Percentiles rank a stretch among this genome's conserved stretches.
phyloP scores from a whole-genome alignment of 2,888 invertebrate species.

The Drosophila subsilvestris region DNA sequence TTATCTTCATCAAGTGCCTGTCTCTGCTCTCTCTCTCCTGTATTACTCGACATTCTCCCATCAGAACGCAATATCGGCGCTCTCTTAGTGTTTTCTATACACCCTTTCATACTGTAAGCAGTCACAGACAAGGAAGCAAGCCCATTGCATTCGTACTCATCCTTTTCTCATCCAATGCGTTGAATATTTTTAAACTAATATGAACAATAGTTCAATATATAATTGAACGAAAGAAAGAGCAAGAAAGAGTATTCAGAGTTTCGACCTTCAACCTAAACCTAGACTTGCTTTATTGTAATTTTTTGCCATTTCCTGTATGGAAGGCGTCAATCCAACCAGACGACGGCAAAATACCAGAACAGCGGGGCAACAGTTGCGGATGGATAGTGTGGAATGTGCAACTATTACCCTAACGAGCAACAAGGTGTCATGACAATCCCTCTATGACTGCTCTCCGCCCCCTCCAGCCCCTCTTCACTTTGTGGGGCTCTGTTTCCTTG shows the following conservation, averaged over 20 bases:
- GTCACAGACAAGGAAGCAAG: too few relatives aligned
- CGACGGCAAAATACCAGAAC: too few relatives aligned
- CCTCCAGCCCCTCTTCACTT: not conserved
- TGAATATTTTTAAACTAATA: too few relatives aligned
- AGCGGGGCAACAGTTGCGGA: not conserved
- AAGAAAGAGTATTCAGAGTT: not conserved
- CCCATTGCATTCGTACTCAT: too few relatives aligned
- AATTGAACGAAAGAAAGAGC: too few relatives aligned
- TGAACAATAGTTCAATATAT: too few relatives aligned
- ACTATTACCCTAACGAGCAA: constrained; percentile 70
- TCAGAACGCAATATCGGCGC: too few relatives aligned
- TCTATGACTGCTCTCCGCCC: not conserved
- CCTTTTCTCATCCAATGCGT: too few relatives aligned
- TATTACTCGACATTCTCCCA: too few relatives aligned
- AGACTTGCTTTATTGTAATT: not conserved
- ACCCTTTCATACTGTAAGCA: too few relatives aligned
- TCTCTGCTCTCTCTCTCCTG: not conserved
- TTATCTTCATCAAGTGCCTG: not conserved
- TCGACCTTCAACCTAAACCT: not conserved
- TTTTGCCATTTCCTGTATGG: constrained; percentile 28
- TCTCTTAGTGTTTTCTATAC: too few relatives aligned
- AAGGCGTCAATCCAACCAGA: constrained; percentile 42
- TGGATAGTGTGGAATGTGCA: constrained; percentile 25
- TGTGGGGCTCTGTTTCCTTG: not conserved
- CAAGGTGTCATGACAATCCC: constrained; percentile 51